Base-by-base conservation (phyloP, 1,140 invertebrate species). In the Agrilus planipennis region DNA sequence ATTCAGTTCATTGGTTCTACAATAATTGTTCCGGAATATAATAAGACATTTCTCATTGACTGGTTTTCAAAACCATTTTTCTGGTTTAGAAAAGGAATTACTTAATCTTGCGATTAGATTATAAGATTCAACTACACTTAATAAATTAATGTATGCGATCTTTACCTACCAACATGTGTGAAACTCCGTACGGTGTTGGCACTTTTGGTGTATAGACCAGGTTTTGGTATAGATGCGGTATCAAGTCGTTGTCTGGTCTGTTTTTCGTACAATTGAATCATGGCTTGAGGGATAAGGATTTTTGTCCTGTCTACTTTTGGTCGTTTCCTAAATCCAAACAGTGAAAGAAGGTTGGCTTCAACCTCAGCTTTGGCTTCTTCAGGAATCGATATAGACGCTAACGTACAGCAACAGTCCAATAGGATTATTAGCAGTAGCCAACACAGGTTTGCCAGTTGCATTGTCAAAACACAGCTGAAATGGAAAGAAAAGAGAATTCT, bases 181-280 rank as follows among this genome's bases (percentile, higher is more conserved):
- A 86, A 91, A 63, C 83, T 85, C 48, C 88, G 69, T 23, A 89
- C 81, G 25, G 87, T 91, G 64, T 91, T 91, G 42, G 88, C 84
- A 39, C 74, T 73, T 42, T 72, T 68, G 9, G 73, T 70, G 46
- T 77, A 67, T 42, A 77, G 63, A 36, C 80, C 81, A 45, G 76
- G 75, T 49, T 76, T 76, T 38, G 79, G 78, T 35, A 84, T 69
- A 47, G 72, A 67, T 18, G 73, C 64, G 39, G 71, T 75, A 47
- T 73, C 75, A 22, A 68, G 53, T 44, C 64, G 59, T 28, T 64
- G 52, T 39, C 70, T 68, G 52, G 71, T 76, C 50, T 81, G 75
- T 51, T 70, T 69, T 42, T 70, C 68, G 62, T 89, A 89, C 43
- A 91, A 69, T 52, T 83, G 69, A 57, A 77, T 73, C 71, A 91